Conservation (phyloP, 2,888 invertebrate species). For the Hirudinaria manillensis region DNA sequence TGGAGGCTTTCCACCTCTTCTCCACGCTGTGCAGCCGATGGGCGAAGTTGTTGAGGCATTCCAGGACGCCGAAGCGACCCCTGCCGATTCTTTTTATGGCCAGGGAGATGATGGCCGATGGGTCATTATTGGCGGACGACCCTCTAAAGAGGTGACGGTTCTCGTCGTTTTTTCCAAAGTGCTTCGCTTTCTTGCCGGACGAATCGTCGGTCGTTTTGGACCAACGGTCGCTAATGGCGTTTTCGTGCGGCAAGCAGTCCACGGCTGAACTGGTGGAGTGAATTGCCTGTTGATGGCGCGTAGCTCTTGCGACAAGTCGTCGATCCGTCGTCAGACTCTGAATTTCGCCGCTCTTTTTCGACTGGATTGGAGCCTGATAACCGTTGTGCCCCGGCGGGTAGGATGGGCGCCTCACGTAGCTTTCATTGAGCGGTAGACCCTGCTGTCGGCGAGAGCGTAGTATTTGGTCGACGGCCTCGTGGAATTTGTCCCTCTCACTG, state of each 20-base stretch:
- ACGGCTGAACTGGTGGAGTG: too few relatives aligned
- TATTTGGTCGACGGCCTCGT: neutral
- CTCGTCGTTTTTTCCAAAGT: neutral
- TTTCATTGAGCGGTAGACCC: too few relatives aligned
- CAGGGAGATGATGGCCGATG: neutral
- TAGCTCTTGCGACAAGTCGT: too few relatives aligned
- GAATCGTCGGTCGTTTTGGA: neutral
- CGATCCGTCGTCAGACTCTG: too few relatives aligned
- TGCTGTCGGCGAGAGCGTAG: neutral
- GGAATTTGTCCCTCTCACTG: neutral
- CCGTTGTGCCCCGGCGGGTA: too few relatives aligned
- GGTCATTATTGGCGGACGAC: neutral
- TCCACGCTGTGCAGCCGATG: conserved; percentile 5
- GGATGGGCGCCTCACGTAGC: too few relatives aligned
- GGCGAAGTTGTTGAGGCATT: conserved; percentile 14
- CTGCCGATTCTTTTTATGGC: conserved; percentile 13
- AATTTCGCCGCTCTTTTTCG: too few relatives aligned
- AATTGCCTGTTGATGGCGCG: too few relatives aligned
- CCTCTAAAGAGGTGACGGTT: neutral
- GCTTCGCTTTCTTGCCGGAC: too few relatives aligned
- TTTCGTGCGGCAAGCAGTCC: neutral
- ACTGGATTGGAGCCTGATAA: too few relatives aligned
- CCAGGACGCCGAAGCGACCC: conserved; percentile 7
- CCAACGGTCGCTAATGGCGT: neutral
- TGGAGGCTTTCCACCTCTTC: neutral